phyloP scores from a whole-genome alignment of 2,797 vertebrate genomes.

The Chaetophractus vellerosus region DNA sequence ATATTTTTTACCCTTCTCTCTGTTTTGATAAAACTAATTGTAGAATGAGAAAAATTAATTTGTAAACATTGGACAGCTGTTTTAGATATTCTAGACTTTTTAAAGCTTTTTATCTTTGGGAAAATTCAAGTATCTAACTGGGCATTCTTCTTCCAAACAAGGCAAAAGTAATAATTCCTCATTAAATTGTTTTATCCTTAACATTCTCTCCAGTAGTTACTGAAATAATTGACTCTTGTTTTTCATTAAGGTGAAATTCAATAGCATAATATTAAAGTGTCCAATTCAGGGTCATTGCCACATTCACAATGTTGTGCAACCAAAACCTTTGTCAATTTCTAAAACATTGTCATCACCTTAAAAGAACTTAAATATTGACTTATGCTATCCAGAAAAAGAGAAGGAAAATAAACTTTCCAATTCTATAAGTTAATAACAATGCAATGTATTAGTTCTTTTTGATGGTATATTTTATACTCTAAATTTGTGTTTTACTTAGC shows the following conservation, averaged over 20 bases:
- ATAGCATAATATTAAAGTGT: not conserved
- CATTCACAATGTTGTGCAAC: not conserved
- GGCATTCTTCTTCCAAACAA: not conserved
- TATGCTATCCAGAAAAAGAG: not conserved
- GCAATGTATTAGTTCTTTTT: not conserved
- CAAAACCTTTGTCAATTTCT: not conserved
- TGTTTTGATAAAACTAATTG: slow-evolving; percentile 73
- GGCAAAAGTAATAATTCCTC: not conserved
- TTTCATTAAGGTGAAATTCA: not conserved
- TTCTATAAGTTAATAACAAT: not conserved
- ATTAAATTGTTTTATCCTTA: not conserved
- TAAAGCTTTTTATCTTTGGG: slow-evolving; percentile 55
- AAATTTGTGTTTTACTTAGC: not conserved
- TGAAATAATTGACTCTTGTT: not conserved
- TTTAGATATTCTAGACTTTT: slow-evolving; percentile 80
- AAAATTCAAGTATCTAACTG: not conserved
- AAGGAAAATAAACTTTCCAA: not conserved
- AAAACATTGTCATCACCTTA: not conserved
- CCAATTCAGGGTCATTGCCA: not conserved
- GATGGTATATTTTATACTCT: not conserved
- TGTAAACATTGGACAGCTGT: slow-evolving; percentile 77
- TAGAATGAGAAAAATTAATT: slow-evolving; percentile 79
- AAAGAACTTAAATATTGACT: not conserved
- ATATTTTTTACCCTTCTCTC: not conserved
- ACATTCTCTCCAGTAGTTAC: not conserved